A percentile compares a stretch with the other conserved stretches of the same genome.
phyloP scores from a whole-genome alignment of 2,888 invertebrate species.

The Neocrepidodera transversa region DNA sequence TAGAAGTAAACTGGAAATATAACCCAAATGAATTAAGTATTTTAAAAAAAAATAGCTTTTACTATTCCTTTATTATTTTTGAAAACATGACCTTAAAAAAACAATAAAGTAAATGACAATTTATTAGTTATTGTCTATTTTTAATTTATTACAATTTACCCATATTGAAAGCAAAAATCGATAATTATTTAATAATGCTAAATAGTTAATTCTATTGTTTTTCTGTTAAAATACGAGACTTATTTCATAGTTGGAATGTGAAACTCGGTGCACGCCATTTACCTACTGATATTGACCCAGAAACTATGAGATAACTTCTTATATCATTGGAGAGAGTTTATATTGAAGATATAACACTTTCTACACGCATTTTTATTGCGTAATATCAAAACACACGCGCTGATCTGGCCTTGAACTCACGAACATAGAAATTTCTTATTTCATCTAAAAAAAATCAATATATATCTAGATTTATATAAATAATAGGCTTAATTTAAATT shows the following conservation, averaged over 20 bases:
- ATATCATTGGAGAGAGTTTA: slow-evolving; percentile 48
- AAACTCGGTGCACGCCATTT: slow-evolving; percentile 18
- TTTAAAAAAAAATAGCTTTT: too few species aligned
- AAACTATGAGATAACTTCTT: slow-evolving; percentile 49
- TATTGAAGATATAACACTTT: slow-evolving; percentile 40
- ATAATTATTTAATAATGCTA: background rate
- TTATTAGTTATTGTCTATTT: too few species aligned
- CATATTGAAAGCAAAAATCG: background rate
- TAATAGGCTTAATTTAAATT: too few species aligned
- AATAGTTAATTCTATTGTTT: background rate
- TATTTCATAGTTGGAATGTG: slow-evolving; percentile 19
- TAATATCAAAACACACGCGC: slow-evolving; percentile 24
- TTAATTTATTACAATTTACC: too few species aligned
- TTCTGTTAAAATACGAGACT: background rate
- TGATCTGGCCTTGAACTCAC: slow-evolving; percentile 21
- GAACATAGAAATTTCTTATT: slow-evolving; percentile 18
- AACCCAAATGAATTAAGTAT: too few species aligned
- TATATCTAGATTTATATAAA: too few species aligned
- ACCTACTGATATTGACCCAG: slow-evolving; percentile 49
- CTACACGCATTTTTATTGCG: slow-evolving; percentile 38
- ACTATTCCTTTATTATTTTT: too few species aligned
- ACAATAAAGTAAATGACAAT: too few species aligned
- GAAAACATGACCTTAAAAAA: too few species aligned
- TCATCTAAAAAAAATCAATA: too few species aligned
- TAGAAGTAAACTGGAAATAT: too few species aligned